Base-by-base conservation (phyloP, 2,888 invertebrate genomes). In the Himalopsyche kuldschensis region DNA sequence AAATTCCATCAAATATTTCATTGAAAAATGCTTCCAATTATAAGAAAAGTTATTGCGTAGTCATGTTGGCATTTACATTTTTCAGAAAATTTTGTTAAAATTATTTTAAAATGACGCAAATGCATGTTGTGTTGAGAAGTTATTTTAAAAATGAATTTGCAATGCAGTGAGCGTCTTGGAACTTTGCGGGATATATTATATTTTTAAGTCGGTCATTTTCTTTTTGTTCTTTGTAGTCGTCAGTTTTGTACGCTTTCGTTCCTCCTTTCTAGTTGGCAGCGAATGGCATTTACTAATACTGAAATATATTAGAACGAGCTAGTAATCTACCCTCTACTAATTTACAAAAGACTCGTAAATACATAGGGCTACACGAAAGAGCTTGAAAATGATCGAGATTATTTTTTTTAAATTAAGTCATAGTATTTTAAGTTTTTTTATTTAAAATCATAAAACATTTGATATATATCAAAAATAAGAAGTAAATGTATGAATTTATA, bases 271-370 rank as follows among this genome's bases (percentile, higher is more conserved):
- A 35, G 75, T 35, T 32, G 20, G 32, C n/a, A 76, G n/a, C 76
- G 76, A 76, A 41, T 41, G 11, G 76, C 32, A 32, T 76, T 69
- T 35, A 31, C 76, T 76, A 81, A 75, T 41, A 75, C 75, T 75
- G 30, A 81, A 81, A 81, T 35, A 75, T 75, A 75, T 75, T 46
- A 30, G 11, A 30, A 27, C 47, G 35, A 30, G 75, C 75, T 76
- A 81, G 46, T 81, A 81, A 75, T 75, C 81, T 41, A 75, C 75
- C 76, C 35, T 35, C 81, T 3, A 75, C 81, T 81, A 81, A 81
- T 81, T 81, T 75, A 81, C 76, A 81, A 81, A 81, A 46, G 81
- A 35, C 79, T 32, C 24, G 11, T 32, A 20, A 27, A 35, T 32
- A n/a, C 8, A 80, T 20, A 24, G 76, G 32, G 76, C 20, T 15